phyloP scores from a whole-genome alignment of 2,888 invertebrate genomes.

The Eilema griseolum region DNA sequence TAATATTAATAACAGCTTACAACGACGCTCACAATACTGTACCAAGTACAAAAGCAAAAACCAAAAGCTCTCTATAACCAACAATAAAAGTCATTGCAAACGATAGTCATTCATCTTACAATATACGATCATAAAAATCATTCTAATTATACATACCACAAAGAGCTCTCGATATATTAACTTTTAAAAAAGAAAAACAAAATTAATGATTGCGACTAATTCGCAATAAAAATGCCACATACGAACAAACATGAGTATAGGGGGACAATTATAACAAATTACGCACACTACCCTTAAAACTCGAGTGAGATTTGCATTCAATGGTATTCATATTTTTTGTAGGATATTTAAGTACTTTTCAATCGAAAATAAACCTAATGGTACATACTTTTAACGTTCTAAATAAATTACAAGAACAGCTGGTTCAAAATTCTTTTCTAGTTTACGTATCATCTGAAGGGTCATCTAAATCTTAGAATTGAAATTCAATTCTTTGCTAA shows the following conservation, averaged over 20 bases:
- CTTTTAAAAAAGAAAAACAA: slow-evolving; percentile 83
- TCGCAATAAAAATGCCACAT: slow-evolving; percentile 87
- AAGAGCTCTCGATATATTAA: slow-evolving; percentile 78
- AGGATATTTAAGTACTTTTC: slow-evolving; percentile 58
- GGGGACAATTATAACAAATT: slow-evolving; percentile 86
- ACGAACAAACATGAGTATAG: slow-evolving; percentile 78
- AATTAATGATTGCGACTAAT: slow-evolving; percentile 86
- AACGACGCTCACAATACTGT: slow-evolving; percentile 45
- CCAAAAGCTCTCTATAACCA: slow-evolving; percentile 60
- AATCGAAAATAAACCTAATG: slow-evolving; percentile 52
- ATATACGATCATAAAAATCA: slow-evolving; percentile 69
- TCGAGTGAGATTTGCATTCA: slow-evolving; percentile 86
- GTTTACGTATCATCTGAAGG: slow-evolving; percentile 66
- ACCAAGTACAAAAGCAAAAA: slow-evolving; percentile 62
- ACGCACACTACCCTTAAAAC: slow-evolving; percentile 85
- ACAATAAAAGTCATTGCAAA: slow-evolving; percentile 72
- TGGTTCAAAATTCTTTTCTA: slow-evolving; percentile 57
- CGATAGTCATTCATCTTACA: slow-evolving; percentile 70
- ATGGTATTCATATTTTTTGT: slow-evolving; percentile 79
- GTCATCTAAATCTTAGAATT: slow-evolving; percentile 69
- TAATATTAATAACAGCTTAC: slow-evolving; percentile 28
- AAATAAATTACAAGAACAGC: slow-evolving; percentile 29
- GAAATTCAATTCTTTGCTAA: slow-evolving; percentile 61
- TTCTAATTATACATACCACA: slow-evolving; percentile 71
- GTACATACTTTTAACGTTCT: slow-evolving; percentile 11